Evolutionary conservation across 2,113 vertebrate genomes (phyloP), one percentile per base, ranked within the genome.

Genomic region (Lota lota): DNA sequence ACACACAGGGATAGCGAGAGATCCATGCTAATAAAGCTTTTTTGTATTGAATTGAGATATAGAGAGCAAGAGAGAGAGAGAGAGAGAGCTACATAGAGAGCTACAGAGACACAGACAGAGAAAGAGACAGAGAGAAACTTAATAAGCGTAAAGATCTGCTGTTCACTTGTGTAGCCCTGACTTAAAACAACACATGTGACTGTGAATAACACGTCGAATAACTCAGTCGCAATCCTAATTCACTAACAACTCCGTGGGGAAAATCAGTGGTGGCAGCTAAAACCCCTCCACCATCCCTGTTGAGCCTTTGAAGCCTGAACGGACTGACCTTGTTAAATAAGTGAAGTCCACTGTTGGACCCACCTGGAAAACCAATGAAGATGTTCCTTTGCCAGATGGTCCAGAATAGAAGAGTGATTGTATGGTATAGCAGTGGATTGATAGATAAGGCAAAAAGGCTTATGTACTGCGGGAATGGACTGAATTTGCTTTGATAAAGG

Each of bases 291-390:
- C 65, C 1, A 54, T 74, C 70, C 77, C 75, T 69, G 18, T 20
- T 50, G 63, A 77, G 68, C 66, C 78, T 83, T 78, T 89, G 84
- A 83, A 86, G 87, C 82, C 75, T 47, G 66, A 62, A 63, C 63
- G 73, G 71, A 63, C 68, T 83, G 87, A 89, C 87, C 88, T 87
- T 87, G 84, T 86, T 90, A 76, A 90, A 87, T 88, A 89, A 85
- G 80, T 87, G 67, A 84, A 75, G 79, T 79, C 84, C 78, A 81
- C 62, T 60, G 71, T 69, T 33, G 51, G 70, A 78, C 68, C 64
- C 78, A 86, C 81, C 81, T 86, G 80, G 82, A 83, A 81, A 80
- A 86, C 68, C 79, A 82, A 84, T 84, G 72, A 88, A 85, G 77
- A 82, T 22, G 81, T 69, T 73, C 72, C 61, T 70, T 63, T 57